Evolutionary conservation across 2,113 vertebrate species (phyloP).

Genomic region (Pteruthius melanotis): DNA sequence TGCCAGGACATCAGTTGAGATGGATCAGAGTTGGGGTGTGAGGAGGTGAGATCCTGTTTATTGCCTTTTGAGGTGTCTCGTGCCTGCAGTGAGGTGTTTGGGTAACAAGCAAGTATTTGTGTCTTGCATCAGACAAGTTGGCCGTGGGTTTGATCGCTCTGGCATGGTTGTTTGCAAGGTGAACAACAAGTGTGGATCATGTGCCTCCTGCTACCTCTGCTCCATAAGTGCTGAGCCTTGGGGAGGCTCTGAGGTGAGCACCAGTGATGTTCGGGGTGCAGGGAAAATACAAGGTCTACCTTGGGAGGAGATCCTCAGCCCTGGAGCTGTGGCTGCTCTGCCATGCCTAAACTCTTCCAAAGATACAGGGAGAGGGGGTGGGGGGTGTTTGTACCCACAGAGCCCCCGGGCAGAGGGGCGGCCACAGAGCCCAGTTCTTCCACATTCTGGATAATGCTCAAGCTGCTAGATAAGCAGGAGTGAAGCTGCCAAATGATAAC

Average conservation of each 20-base stretch:
- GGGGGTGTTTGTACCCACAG: background rate
- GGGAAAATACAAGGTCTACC: fast-evolving
- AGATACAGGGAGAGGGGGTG: fast-evolving
- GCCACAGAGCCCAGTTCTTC: background rate
- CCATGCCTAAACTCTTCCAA: background rate
- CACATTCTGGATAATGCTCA: constrained; percentile 36
- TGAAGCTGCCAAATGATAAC: background rate
- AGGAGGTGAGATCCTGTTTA: background rate
- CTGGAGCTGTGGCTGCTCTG: background rate
- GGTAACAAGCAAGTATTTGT: background rate
- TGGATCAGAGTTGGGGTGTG: background rate
- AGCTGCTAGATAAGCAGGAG: constrained; percentile 39
- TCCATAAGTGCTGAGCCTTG: background rate
- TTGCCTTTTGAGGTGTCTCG: background rate
- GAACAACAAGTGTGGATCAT: background rate
- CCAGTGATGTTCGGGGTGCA: background rate
- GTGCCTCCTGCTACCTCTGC: background rate
- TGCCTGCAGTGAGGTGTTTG: background rate
- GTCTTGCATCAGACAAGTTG: fast-evolving
- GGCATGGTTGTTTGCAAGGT: background rate
- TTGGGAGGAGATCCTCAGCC: background rate
- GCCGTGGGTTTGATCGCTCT: background rate
- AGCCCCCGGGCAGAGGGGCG: background rate
- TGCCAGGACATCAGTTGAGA: background rate
- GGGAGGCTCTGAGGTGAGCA: background rate